Evolutionary conservation across 1,140 invertebrate genomes (phyloP).

Genomic region (Hydropsyche tenuis): DNA sequence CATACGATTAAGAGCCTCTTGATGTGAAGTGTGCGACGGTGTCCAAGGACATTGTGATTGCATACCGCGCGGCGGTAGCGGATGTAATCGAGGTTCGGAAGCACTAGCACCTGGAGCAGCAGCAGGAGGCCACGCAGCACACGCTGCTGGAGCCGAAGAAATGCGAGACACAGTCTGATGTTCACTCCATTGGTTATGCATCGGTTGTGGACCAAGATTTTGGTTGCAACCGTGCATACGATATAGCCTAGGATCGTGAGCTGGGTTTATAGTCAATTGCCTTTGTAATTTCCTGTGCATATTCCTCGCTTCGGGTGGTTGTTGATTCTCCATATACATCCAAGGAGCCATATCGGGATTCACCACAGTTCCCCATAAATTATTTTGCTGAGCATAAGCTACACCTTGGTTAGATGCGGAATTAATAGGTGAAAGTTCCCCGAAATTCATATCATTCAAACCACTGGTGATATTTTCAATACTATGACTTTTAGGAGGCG

Average conservation of each 20-base stretch:
- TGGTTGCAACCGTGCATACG: slow-evolving; percentile 54
- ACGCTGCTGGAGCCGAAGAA: slow-evolving; percentile 77
- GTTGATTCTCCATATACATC: slow-evolving; percentile 44
- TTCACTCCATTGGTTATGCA: slow-evolving; percentile 45
- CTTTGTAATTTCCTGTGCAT: slow-evolving; percentile 80
- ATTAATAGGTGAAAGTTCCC: slow-evolving; percentile 16
- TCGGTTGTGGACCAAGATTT: slow-evolving; percentile 20
- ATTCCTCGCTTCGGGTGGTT: slow-evolving; percentile 63
- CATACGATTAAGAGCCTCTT: slow-evolving; percentile 75
- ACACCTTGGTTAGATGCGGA: not conserved
- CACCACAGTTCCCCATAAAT: not conserved
- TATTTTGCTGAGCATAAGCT: slow-evolving; percentile 3
- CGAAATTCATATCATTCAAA: slow-evolving; percentile 39
- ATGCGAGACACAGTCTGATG: slow-evolving; percentile 65
- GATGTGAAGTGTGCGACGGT: slow-evolving; percentile 64
- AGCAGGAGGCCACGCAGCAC: slow-evolving; percentile 61
- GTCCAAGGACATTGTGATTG: slow-evolving; percentile 55
- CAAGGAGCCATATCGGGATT: slow-evolving; percentile 29
- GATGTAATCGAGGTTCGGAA: slow-evolving; percentile 72
- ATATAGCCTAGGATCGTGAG: slow-evolving; percentile 74
- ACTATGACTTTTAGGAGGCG: slow-evolving; percentile 43
- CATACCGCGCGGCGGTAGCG: slow-evolving; percentile 53
- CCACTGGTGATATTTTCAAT: slow-evolving; percentile 51
- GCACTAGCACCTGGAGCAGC: slow-evolving; percentile 56
- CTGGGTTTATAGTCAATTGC: slow-evolving; percentile 82